A percentile compares a stretch with the other conserved stretches of the same genome.
phyloP scores from a whole-genome alignment of 2,113 vertebrate species.

The Perca fluviatilis region DNA sequence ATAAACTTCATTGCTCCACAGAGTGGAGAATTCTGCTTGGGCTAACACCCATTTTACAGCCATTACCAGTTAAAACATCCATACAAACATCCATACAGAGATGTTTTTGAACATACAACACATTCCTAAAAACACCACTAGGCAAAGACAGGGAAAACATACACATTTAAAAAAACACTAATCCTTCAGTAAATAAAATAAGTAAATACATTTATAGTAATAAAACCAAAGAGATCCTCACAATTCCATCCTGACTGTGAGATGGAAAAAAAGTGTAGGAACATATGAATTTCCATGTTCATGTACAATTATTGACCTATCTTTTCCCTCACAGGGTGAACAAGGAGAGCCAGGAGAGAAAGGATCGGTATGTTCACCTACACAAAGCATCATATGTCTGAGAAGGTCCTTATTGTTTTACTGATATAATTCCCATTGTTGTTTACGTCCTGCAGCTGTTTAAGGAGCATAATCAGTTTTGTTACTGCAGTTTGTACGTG shows the following conservation, averaged over 20 bases:
- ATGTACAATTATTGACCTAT: background rate
- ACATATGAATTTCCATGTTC: background rate
- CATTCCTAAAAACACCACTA: too few species aligned
- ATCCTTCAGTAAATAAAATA: too few species aligned
- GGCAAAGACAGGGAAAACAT: too few species aligned
- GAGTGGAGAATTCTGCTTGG: too few species aligned
- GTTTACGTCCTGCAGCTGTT: background rate
- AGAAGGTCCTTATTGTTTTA: background rate
- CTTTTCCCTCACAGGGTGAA: slow-evolving; percentile 76
- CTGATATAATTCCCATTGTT: background rate
- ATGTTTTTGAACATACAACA: too few species aligned
- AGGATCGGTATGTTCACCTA: slow-evolving; percentile 79
- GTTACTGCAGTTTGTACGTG: background rate
- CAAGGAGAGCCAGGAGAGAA: slow-evolving; percentile 83
- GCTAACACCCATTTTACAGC: too few species aligned
- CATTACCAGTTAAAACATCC: too few species aligned
- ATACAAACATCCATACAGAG: too few species aligned
- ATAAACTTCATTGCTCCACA: too few species aligned
- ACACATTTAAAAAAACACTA: too few species aligned
- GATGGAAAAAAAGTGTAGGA: background rate
- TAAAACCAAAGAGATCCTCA: too few species aligned
- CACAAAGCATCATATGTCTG: background rate
- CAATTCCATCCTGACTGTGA: background rate
- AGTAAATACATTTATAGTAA: too few species aligned
- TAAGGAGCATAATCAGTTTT: background rate